These are phyloP conservation scores for Vireo altiloquus DNA, from an alignment of 2,113 vertebrate species.

Conservation along the genomic window DNA sequence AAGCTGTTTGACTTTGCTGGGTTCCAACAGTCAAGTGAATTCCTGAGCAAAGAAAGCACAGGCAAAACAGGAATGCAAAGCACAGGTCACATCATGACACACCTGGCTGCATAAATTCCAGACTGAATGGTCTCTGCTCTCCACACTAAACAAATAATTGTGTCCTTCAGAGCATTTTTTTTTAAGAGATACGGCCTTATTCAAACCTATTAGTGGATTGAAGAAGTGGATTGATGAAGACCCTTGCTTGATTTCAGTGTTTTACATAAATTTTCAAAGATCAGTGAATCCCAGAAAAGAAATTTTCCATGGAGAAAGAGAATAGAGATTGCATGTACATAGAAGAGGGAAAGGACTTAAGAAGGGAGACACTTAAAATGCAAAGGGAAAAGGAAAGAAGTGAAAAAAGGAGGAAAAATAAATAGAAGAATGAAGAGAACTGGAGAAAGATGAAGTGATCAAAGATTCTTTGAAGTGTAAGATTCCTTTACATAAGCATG, in stretches of 20 bases:
- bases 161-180: background rate
- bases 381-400: background rate
- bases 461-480: background rate
- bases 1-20: no score
- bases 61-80: background rate
- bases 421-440: background rate
- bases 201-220: background rate
- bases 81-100: background rate
- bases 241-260: background rate
- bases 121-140: background rate
- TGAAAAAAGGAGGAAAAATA: background rate
- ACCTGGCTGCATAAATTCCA: background rate
- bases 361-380: accelerated
- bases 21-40: background rate
- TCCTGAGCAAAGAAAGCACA: background rate
- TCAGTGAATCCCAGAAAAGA: background rate
- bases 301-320: background rate
- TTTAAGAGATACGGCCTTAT: background rate
- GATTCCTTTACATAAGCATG: background rate
- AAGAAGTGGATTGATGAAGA: no score
- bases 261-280: background rate
- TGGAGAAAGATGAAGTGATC: background rate
- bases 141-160: background rate
- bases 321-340: background rate
- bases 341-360: background rate